Evolutionary conservation across 2,888 invertebrate genomes (phyloP), one percentile per base, ranked within the genome.

Genomic region (Gymnosoma rotundatum): DNA sequence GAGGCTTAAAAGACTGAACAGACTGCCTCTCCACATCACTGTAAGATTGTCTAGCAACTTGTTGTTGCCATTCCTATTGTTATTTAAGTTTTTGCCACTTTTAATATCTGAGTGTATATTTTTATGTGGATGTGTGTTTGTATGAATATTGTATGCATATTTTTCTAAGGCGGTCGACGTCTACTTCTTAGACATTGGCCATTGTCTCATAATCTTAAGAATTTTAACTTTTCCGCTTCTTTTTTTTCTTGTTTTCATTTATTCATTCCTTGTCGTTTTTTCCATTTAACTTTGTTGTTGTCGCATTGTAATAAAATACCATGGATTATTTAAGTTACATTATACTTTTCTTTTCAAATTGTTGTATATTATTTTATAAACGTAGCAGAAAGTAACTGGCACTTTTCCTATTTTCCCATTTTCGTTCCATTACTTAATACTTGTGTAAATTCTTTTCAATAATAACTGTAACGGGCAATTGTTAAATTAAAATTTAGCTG

Each of bases 171-270:
- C 25, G 42, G 14, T 73, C 61, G 58, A 1, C 32, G 32, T 52
- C 32, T 76, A 16, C 21, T 42, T 69, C 42, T 18, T 54, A 64
- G 42, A n/a, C 38, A 25, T 67, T 67, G 74, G 80, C 45, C 75
- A 42, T 75, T 81, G 56, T 42, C 18, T 63, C 32, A 20, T 78
- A 73, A 73, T 83, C 76, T 69, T 76, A 83, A 76, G 76, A 83
- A 83, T 83, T 83, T 72, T 61, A 74, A 70, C 70, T 83, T 83
- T 75, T 76, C 52, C 63, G 48, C 48, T 74, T 66, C n/a, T 38
- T 52, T 76, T 12, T 60, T 73, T 5, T 20, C 38, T 69, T 50
- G 50, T 74, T 74, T 73, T 52, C 32, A 66, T 16, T 67, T 52
- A 75, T 48, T 58, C 50, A n/a, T 38, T 42, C 50, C 16, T 60